Conservation (phyloP, 2,888 invertebrate genomes). For the Tortrix viridana region DNA sequence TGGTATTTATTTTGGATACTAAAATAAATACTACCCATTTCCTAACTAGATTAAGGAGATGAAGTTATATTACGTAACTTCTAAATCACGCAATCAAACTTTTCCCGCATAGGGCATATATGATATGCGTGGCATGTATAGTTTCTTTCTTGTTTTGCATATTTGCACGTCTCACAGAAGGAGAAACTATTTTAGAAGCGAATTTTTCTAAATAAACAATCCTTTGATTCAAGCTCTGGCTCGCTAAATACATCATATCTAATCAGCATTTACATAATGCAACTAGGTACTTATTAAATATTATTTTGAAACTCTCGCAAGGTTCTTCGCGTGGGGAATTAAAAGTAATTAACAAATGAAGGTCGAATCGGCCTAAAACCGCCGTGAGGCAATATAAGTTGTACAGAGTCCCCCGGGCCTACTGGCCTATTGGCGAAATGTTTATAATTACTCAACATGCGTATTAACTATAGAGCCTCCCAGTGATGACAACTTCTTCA, state of each 20-base stretch:
- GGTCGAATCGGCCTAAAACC: conserved; percentile 57
- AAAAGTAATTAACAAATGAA: conserved; percentile 60
- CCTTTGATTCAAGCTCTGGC: neutral
- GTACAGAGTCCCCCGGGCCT: conserved; percentile 53
- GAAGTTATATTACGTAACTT: too few species aligned
- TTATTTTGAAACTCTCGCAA: conserved; percentile 40
- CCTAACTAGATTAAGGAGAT: too few species aligned
- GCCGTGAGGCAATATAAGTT: conserved; percentile 62
- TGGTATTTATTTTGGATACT: too few species aligned
- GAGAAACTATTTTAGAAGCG: too few species aligned
- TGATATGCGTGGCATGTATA: too few species aligned
- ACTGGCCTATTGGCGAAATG: conserved; percentile 23
- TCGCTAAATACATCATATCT: neutral
- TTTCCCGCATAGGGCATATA: too few species aligned
- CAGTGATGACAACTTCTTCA: too few species aligned
- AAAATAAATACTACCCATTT: too few species aligned
- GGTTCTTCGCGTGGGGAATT: conserved; percentile 48
- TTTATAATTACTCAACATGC: conserved; percentile 13
- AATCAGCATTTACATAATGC: neutral
- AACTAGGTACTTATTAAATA: conserved; percentile 32
- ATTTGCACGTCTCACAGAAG: neutral
- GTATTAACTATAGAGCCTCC: neutral
- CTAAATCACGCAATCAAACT: too few species aligned
- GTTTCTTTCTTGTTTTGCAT: too few species aligned
- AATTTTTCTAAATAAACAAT: neutral